Percentiles rank a stretch among this genome's conserved stretches.
phyloP scores from a whole-genome alignment of 2,888 invertebrate genomes.

The Polyploca ridens region DNA sequence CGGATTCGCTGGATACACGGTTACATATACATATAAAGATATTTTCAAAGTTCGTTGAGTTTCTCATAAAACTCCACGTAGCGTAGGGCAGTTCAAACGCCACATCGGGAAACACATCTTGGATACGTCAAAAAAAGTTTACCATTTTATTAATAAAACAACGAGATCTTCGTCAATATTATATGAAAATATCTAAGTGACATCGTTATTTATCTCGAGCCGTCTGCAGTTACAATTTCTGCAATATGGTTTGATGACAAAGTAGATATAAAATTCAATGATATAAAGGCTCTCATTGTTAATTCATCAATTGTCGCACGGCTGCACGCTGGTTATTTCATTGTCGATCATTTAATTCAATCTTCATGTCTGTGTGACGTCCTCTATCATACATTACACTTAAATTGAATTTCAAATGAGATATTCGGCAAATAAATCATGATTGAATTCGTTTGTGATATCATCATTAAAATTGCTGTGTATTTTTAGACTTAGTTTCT shows the following conservation, averaged over 20 bases:
- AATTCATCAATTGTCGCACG: slow-evolving; percentile 2
- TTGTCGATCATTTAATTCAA: slow-evolving; percentile 4
- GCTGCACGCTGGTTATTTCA: not conserved
- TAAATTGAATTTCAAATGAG: slow-evolving; percentile 10
- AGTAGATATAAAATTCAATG: not conserved
- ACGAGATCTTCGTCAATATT: too few species aligned
- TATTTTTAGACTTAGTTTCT: too few species aligned
- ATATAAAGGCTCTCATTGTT: not conserved
- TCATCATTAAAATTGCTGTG: not conserved
- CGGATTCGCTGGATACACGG: not conserved
- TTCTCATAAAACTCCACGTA: too few species aligned
- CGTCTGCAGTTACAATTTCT: not conserved
- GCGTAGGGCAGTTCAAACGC: too few species aligned
- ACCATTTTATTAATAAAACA: too few species aligned
- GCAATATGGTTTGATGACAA: not conserved
- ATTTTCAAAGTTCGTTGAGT: too few species aligned
- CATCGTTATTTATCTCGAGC: not conserved
- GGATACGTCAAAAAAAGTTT: too few species aligned
- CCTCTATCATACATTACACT: not conserved
- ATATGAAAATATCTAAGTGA: too few species aligned
- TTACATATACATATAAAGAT: too few species aligned
- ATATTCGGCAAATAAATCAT: slow-evolving; percentile 13
- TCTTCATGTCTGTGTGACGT: slow-evolving; percentile 2
- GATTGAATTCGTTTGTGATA: slow-evolving; percentile 3
- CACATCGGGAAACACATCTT: too few species aligned